Base-by-base conservation (phyloP, 1,140 invertebrate genomes). In the Teleogryllus occipitalis region DNA sequence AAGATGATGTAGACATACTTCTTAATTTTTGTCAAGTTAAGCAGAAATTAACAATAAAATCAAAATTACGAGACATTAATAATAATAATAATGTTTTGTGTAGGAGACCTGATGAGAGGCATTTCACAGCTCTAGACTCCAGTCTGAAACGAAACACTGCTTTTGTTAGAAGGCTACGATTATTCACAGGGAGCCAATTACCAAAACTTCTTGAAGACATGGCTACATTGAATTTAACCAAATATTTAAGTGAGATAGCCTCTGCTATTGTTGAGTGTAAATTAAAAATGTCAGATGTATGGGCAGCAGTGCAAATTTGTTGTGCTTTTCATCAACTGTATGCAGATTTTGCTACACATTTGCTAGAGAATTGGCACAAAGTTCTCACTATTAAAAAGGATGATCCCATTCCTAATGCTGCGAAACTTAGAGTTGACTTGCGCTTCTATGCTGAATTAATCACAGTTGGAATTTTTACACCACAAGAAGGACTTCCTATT, bases 111-210 rank as follows among this genome's bases (percentile, higher is more conserved):
- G 77, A 78, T 15, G 47, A 78, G 8, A 54, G 10, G 22, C 47
- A 78, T 22, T 78, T 78, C 10, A 27, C 65, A 5, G 96, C 95
- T 86, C 87, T 99, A 10, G 98, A 99, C 87, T 98, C 97, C 0
- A 98, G 93, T 83, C 87, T 99, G 2, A 99, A 98, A 85, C 97
- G 97, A 85, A 98, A 99, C 83, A 98, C 97, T 7, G 95, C 97
- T 0, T 99, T 99, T 87, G 97, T 99, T 0, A 98, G 97, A 84
- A 98, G 98, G 86, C 85, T 99, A 73, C 97, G 95, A 86, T 95
- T 94, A 79, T 94, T 98, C 82, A 96, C 95, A 76, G 93, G 96
- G 48, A 88, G 90, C 0, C 97, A 98, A 85, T 88, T 95, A 81
- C 95, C 97, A 72, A 85, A 88, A 1, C 87, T 99, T 73, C 86